These are phyloP conservation scores for Osedax fenrisi DNA, from an alignment of 2,888 invertebrate species.

Conservation along the genomic window DNA sequence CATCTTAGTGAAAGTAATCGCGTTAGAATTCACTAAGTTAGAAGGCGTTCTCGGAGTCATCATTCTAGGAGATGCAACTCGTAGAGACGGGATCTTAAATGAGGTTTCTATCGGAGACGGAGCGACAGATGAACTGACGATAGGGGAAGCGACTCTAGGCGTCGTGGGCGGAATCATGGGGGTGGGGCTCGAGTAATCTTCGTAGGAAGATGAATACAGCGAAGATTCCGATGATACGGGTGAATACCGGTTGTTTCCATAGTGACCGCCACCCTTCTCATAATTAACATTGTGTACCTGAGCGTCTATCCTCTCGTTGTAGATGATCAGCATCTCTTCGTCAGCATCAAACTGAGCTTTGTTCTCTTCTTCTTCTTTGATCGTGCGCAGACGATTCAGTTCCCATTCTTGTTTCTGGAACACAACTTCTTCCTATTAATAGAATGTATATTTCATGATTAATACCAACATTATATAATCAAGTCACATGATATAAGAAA, in stretches of 20 bases:
- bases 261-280: neutral
- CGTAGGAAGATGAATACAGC: neutral
- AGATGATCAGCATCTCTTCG: conserved; percentile 61
- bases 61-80: no score
- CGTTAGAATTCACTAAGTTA: no score
- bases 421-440: conserved; percentile 58
- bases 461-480: neutral
- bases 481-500: neutral
- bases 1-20: no score
- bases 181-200: neutral
- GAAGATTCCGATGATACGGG: no score
- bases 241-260: no score
- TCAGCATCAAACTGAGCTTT: conserved; percentile 49
- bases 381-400: conserved; percentile 58
- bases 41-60: no score
- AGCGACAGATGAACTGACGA: neutral
- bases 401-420: conserved; percentile 63
- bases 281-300: neutral
- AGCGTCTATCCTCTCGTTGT: conserved; percentile 41
- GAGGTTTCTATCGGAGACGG: no score
- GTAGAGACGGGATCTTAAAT: no score
- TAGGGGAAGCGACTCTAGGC: neutral
- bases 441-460: no score
- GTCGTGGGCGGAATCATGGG: neutral
- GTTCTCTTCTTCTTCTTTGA: conserved; percentile 53